Base-by-base conservation (phyloP, 2,888 invertebrate species). In the Tenthredo livida region DNA sequence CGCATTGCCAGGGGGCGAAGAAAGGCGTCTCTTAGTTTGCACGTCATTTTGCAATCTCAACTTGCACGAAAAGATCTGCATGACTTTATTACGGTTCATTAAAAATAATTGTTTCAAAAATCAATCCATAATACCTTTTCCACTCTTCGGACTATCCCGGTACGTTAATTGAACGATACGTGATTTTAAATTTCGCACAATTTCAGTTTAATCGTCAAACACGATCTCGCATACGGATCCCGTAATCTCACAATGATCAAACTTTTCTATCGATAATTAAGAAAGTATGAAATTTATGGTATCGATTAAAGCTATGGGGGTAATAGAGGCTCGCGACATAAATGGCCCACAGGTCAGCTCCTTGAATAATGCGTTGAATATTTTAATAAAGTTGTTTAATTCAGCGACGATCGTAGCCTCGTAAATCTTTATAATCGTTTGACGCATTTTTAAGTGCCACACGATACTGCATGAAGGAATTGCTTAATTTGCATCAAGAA, bases 1-100 rank as follows among this genome's bases (percentile, higher is more conserved):
- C 91, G 92, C 91, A 93, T 92, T 93, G 93, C 93, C 93, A 91
- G 89, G 91, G 92, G 93, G 92, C 92, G 93, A 91, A 92, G 92
- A 92, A 92, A 91, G 93, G 92, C 93, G 93, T 92, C 93, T 90
- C 92, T 91, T 91, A 92, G 92, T 93, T 93, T 93, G 92, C 93
- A 93, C 93, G 92, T 93, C 93, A 92, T 93, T 92, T 93, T 91
- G 90, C 90, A 92, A 93, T 93, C 91, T 92, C 90, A 90, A 90
- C 92, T 92, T 90, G 89, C 84, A 89, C 88, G 87, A 87, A 90
- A 90, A 91, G 91, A 91, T 73, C 90, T 89, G 90, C 90, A 83
- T 70, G 40, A 67, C 83, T 67, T 54, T 70, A 70, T 83, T 83
- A 70, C 70, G 65, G 70, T 67, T 50, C 83, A 80, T 80, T 58